Percentiles rank a stretch among this genome's conserved stretches.
Conservation (phyloP, 2,797 vertebrate species). For the Bufotes viridis region DNA sequence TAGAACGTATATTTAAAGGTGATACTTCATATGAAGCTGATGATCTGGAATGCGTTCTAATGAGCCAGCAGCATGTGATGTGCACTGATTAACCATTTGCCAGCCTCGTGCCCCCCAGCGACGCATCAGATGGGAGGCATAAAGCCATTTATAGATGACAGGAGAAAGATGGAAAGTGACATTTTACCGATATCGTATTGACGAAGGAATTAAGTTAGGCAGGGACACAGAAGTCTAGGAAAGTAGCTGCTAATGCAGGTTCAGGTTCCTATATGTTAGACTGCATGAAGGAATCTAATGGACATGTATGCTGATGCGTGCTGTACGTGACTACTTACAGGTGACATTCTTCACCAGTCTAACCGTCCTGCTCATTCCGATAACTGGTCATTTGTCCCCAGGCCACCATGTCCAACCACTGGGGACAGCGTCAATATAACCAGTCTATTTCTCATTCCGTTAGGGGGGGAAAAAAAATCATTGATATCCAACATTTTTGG, state of each 20-base stretch:
- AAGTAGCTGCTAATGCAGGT: not conserved
- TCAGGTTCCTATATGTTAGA: not conserved
- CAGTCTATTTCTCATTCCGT: not conserved
- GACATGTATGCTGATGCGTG: not conserved
- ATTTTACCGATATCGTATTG: not conserved
- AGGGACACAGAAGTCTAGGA: not conserved
- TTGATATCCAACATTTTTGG: not conserved
- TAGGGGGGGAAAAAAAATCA: not conserved
- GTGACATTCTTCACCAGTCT: not conserved
- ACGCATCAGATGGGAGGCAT: not conserved
- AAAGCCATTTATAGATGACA: not conserved
- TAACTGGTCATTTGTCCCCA: not conserved
- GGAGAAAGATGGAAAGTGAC: not conserved
- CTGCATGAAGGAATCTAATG: not conserved
- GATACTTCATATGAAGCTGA: constrained; percentile 26
- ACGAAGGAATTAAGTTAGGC: not conserved
- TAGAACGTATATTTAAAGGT: constrained; percentile 17
- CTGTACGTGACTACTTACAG: not conserved
- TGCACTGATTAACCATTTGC: not conserved
- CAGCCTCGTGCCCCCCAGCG: constrained; percentile 13
- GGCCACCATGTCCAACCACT: not conserved
- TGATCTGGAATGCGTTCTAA: constrained; percentile 13
- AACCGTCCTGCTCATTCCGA: not conserved
- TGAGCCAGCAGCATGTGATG: constrained; percentile 20
- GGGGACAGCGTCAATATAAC: not conserved